Evolutionary conservation across 64 coral and sea anemone genomes (phyloP), one percentile per base, ranked within the genome.

Genomic region (Montipora cactus): DNA sequence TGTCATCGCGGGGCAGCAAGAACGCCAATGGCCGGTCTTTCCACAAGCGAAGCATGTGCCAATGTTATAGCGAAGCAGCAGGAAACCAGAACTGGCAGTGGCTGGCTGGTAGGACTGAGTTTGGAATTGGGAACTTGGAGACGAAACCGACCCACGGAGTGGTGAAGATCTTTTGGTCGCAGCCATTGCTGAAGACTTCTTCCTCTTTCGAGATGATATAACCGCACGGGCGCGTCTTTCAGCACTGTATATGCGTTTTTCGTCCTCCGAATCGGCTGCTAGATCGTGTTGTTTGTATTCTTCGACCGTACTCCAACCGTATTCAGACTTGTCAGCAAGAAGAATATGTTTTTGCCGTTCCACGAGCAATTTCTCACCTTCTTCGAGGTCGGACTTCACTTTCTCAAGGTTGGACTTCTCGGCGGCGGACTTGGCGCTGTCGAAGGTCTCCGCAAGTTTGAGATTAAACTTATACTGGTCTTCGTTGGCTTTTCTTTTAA

Each of bases 211-310:
- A 37, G 20, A 8, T 8, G 70, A 74, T 14, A 66, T 66, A 8
- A 21, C 71, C 1, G 12, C 74, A 45, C 37, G 74, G 74, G 48
- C 49, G 0, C 79, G 6, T 12, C 49, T 81, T 14, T 81, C 49
- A 5, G 49, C 48, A 19, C 55, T 47, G 49, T 79, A 51, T 4
- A 79, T 79, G 18, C 49, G 11, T 13, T 79, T 79, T 28, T 79
- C 77, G 23, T 79, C 77, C 44, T 55, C 79, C 6, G 48, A 52
- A 53, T 55, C 49, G 2, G 0, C 79, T n/a, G 51, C 49, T 8
- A 68, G 0, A 70, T 69, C 28, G 25, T 47, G 59, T 10, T 68
- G 23, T 69, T 85, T 85, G 13, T 85, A 70, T 69, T 85, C 82
- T 1, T 19, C 59, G 19, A 85, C 82, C 5, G 59, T 85, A 7